Base-by-base conservation (phyloP, 2,888 invertebrate species). In the Galerucella nymphaeae region DNA sequence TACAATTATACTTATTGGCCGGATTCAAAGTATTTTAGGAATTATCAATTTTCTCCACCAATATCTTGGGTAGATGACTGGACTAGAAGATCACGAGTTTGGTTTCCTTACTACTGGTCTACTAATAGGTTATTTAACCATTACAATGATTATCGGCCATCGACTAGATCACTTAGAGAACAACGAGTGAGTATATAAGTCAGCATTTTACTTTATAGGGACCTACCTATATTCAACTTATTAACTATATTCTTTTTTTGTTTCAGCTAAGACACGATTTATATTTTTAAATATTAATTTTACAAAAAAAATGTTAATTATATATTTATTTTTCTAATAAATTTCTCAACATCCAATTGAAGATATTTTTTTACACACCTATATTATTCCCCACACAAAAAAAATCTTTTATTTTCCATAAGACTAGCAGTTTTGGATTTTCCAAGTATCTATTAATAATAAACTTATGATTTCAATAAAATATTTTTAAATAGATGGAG, bases 81-180 rank as follows among this genome's bases (percentile, higher is more conserved):
- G 81, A 76, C 79, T 6, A 73, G 73, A 18, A 76, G 80, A 68
- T 82, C 81, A 10, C 72, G 81, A 14, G 77, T 81, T 11, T 82
- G 81, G 81, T 80, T 82, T 30, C 81, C 81, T n/a, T 81, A 82
- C 62, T 82, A 82, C 16, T 81, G 82, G 81, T 81, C 82, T 9
- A 82, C 82, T 1, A 74, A 78, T 61, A 77, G 82, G 45, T 74
- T 82, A 16, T 81, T 80, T 53, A 72, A 80, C 13, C 81, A 81
- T 63, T 83, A 81, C 72, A 77, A 82, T 66, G 81, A 82, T 61
- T 80, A 82, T 58, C 72, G 76, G 62, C 82, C 82, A 13, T 80
- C 83, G 48, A 77, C 80, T 62, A 74, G 81, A n/a, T 78, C 83
- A 30, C 72, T 82, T 38, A 80, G 81, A 75, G 81, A 82, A 73